Evolutionary conservation across 2,888 invertebrate genomes (phyloP).

Genomic region (Apoda limacodes): DNA sequence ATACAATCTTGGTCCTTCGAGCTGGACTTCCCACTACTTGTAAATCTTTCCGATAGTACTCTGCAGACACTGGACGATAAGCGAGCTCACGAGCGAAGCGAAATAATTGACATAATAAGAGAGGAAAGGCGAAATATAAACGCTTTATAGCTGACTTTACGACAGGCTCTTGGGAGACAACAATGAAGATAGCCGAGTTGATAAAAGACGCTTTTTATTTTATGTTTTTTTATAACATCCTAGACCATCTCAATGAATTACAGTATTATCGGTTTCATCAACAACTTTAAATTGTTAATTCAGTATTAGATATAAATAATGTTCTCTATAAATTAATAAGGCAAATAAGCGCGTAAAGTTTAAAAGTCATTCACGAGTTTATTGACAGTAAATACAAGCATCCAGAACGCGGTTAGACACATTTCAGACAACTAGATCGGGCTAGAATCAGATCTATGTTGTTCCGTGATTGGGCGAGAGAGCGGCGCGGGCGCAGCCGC

Average conservation of each 20-base stretch:
- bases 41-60: slow-evolving; percentile 53
- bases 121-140: slow-evolving; percentile 34
- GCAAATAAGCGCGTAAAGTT: background rate
- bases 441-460: slow-evolving; percentile 33
- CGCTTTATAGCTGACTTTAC: slow-evolving; percentile 27
- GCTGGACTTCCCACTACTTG: slow-evolving; percentile 37
- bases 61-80: slow-evolving; percentile 42
- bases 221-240: too few relatives aligned
- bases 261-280: too few relatives aligned
- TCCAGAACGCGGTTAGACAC: background rate
- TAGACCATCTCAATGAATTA: too few relatives aligned
- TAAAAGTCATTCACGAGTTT: too few relatives aligned
- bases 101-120: slow-evolving; percentile 58
- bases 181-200: slow-evolving; percentile 32
- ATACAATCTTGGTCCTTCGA: slow-evolving; percentile 29
- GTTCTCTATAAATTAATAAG: background rate
- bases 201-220: too few relatives aligned
- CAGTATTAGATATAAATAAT: too few relatives aligned
- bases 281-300: too few relatives aligned
- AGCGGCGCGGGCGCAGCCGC: slow-evolving; percentile 34
- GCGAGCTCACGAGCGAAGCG: slow-evolving; percentile 42
- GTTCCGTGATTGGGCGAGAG: slow-evolving; percentile 51
- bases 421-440: slow-evolving; percentile 29
- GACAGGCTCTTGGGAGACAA: slow-evolving; percentile 29
- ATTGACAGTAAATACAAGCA: too few relatives aligned